These are phyloP conservation scores for Cercopithecus petaurista DNA, from an alignment of 2,797 vertebrate species.

Conservation along the genomic window DNA sequence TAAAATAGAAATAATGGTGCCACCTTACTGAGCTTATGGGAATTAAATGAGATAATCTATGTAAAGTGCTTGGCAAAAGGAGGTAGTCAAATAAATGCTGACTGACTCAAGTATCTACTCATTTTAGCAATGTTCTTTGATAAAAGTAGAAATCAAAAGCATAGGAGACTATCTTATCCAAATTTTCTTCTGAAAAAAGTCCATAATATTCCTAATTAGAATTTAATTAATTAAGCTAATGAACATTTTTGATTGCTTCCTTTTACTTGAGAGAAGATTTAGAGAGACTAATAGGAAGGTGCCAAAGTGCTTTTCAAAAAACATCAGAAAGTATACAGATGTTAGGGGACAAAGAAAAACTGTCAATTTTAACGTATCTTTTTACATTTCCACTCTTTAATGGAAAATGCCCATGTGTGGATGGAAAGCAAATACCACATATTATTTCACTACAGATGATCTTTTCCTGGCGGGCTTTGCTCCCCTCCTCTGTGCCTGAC, in stretches of 20 bases:
- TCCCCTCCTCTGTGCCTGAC: neutral
- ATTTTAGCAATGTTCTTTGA: neutral
- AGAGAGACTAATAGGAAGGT: neutral
- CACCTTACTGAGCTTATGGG: neutral
- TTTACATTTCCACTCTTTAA: neutral
- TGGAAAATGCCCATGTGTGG: neutral
- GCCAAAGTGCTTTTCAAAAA: neutral
- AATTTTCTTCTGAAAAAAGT: neutral
- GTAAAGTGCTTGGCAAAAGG: neutral
- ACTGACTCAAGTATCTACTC: neutral
- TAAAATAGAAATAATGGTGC: neutral
- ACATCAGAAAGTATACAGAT: neutral
- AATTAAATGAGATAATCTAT: neutral
- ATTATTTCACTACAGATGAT: neutral
- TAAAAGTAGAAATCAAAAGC: conserved; percentile 3
- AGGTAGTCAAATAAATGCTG: neutral
- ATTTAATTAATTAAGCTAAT: neutral
- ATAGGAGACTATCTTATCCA: neutral
- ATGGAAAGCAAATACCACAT: neutral
- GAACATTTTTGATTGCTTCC: neutral
- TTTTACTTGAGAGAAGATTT: conserved; percentile 26
- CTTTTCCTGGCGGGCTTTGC: neutral
- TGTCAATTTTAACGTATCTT: neutral
- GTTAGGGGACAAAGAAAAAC: neutral
- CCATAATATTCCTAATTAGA: neutral